phyloP scores from a whole-genome alignment of 1,140 invertebrate genomes.

The Ceratina australensis region DNA sequence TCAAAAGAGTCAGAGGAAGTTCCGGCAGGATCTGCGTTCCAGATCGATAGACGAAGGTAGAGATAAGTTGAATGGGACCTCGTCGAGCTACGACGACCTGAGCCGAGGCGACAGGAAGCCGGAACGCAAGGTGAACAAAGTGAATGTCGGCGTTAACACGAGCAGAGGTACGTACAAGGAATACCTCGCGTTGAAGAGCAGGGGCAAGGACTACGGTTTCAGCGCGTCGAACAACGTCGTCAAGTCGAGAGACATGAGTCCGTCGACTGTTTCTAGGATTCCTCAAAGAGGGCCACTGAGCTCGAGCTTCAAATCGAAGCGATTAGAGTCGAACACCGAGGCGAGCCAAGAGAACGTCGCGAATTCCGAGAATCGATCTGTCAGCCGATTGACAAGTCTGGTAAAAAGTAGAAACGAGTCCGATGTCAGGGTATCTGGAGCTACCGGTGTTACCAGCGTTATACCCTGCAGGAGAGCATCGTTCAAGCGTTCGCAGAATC shows the following conservation, averaged over 20 bases:
- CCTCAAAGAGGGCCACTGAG: slow-evolving; percentile 58
- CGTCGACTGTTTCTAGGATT: slow-evolving; percentile 50
- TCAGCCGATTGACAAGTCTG: slow-evolving; percentile 44
- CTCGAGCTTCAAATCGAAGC: slow-evolving; percentile 54
- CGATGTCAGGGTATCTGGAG: slow-evolving; percentile 37
- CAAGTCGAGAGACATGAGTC: slow-evolving; percentile 53
- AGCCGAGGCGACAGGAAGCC: slow-evolving; percentile 49
- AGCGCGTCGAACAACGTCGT: slow-evolving; percentile 20
- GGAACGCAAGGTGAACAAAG: slow-evolving; percentile 53
- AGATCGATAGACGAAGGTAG: slow-evolving; percentile 60
- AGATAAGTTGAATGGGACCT: slow-evolving; percentile 56
- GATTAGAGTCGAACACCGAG: slow-evolving; percentile 30
- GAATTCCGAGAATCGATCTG: neutral
- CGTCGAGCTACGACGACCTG: slow-evolving; percentile 69
- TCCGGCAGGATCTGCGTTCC: slow-evolving; percentile 58
- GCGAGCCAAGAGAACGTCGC: neutral
- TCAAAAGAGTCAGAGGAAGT: slow-evolving; percentile 59
- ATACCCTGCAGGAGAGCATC: slow-evolving; percentile 57
- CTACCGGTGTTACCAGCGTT: slow-evolving; percentile 19
- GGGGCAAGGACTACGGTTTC: slow-evolving; percentile 60
- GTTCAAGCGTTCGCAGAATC: slow-evolving; percentile 57
- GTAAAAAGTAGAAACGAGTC: slow-evolving; percentile 54
- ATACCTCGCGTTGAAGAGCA: slow-evolving; percentile 61
- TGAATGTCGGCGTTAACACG: slow-evolving; percentile 59
- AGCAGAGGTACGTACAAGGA: slow-evolving; percentile 64